Base-by-base conservation (phyloP, 1,140 invertebrate genomes). In the Bombus confusus region DNA sequence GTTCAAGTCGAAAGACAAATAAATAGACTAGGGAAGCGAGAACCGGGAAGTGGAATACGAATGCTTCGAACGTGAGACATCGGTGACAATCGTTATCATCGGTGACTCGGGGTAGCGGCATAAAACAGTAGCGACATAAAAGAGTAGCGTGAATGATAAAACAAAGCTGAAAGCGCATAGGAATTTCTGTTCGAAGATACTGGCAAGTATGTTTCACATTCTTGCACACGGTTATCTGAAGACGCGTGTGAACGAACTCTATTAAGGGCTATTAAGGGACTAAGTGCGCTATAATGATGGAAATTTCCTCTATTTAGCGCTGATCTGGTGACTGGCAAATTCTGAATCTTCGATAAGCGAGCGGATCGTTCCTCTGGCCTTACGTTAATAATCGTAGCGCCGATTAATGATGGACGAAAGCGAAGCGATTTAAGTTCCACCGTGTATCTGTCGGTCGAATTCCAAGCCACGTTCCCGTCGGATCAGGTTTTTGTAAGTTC, bases 1-100 rank as follows among this genome's bases (percentile, higher is more conserved):
- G 57, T 31, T n/a, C 37, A 13, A 31, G 8, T 6, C 6, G 2
- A 31, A 6, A 22, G 22, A 34, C 37, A 37, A 25, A 31, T 8
- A 47, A 62, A 66, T 66, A 66, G 59, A 12, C 15, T 0, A 9
- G 62, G 15, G n/a, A 68, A n/a, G 41, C 41, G 64, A 12, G 47
- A 18, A 41, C 25, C 28, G 18, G 37, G 25, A 76, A 12, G 39
- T 52, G n/a, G 39, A 41, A 52, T 6, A 52, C 37, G 76, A 90
- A 88, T 89, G 83, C 72, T 83, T 88, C 12, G 1, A 85, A 90
- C 73, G 52, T 88, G 88, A 88, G 79, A 66, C 80, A 88, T 72
- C 86, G 81, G 88, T 88, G 84, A 89, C 87, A 88, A 87, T 87
- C 52, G 41, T 90, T 91, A 87, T 91, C 83, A 47, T n/a, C 37